These are phyloP conservation scores for Urosaurus nigricauda DNA, from an alignment of 2,797 vertebrate genomes.

Conservation along the genomic window DNA sequence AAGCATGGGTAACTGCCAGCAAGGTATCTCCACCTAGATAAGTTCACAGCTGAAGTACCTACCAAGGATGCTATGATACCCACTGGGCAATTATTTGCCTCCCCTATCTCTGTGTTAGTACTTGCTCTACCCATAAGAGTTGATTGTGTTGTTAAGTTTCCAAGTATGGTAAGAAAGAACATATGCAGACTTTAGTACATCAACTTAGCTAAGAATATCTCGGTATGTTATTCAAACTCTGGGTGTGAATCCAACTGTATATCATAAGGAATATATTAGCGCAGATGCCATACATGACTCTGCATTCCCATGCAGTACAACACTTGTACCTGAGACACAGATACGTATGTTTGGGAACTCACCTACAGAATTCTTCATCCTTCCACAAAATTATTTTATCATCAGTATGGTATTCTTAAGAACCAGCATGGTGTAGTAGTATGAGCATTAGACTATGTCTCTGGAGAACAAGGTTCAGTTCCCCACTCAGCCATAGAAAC, in stretches of 20 bases:
- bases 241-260: background rate
- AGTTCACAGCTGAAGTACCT: background rate
- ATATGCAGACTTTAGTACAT: background rate
- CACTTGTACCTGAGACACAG: background rate
- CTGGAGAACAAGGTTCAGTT: no score
- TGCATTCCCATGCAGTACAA: background rate
- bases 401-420: background rate
- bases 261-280: background rate
- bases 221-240: background rate
- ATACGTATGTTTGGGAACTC: background rate
- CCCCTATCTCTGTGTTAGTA: background rate
- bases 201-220: background rate
- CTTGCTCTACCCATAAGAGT: background rate
- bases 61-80: background rate
- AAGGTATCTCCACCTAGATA: background rate
- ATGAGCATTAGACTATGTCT: no score
- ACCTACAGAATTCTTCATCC: background rate
- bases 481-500: no score
- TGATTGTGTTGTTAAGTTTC: background rate
- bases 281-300: background rate
- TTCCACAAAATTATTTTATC: constrained; percentile 1
- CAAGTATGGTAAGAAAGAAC: background rate
- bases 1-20: background rate
- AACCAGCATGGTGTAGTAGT: no score
- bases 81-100: background rate